These are phyloP conservation scores for Silurus glanis DNA, from an alignment of 2,113 vertebrate species.

Conservation along the genomic window DNA sequence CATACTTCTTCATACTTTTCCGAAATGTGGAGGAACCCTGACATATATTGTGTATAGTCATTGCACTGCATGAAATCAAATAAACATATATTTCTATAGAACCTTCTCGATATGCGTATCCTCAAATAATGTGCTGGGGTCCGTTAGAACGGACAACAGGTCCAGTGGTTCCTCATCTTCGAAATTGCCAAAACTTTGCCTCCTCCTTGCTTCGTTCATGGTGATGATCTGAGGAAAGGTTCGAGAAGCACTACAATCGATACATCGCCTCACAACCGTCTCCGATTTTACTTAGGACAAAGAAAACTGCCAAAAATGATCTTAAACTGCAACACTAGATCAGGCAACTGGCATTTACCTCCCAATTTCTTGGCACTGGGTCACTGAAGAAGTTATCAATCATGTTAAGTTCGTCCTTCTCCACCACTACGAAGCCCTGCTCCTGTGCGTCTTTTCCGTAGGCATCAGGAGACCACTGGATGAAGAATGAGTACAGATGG, in stretches of 20 bases:
- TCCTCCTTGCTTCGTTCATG: slow-evolving; percentile 89
- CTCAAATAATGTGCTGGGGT: slow-evolving; percentile 84
- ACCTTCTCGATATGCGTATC: slow-evolving; percentile 94
- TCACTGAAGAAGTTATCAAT: slow-evolving; percentile 99
- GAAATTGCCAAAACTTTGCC: slow-evolving; percentile 88
- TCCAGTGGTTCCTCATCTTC: slow-evolving; percentile 78
- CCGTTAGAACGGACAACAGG: slow-evolving; percentile 78
- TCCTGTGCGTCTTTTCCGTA: slow-evolving; percentile 97
- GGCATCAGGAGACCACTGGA: slow-evolving; percentile 96
- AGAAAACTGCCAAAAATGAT: not conserved
- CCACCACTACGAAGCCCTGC: slow-evolving; percentile 95
- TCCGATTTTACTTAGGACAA: not conserved
- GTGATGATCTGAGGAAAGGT: slow-evolving; percentile 85
- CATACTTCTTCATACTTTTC: too few relatives aligned
- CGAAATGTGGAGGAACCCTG: too few relatives aligned
- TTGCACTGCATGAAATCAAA: not conserved
- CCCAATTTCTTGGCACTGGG: slow-evolving; percentile 94
- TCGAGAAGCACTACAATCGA: not conserved
- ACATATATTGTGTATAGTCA: not conserved
- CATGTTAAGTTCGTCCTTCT: slow-evolving; percentile 97
- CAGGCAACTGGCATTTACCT: slow-evolving; percentile 72
- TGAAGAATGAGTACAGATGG: slow-evolving; percentile 83
- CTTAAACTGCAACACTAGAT: not conserved
- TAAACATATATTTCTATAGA: not conserved
- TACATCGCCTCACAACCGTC: not conserved